phyloP scores from a whole-genome alignment of 2,888 invertebrate genomes.

The Agrypnus murinus region DNA sequence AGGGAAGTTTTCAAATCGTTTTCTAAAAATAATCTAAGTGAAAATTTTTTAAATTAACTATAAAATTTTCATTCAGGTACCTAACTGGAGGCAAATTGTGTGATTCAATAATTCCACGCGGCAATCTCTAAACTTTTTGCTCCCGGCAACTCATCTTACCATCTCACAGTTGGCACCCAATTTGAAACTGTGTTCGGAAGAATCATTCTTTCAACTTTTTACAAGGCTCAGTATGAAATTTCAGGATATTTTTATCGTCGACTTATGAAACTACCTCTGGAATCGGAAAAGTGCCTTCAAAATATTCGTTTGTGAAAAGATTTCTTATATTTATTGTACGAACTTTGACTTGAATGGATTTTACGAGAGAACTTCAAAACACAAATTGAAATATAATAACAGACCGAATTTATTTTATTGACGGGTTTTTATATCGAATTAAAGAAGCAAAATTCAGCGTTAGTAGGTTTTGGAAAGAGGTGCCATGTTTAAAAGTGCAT shows the following conservation, averaged over 20 bases:
- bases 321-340: slow-evolving; percentile 18
- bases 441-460: background rate
- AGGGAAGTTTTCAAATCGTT: slow-evolving; percentile 25
- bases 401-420: slow-evolving; percentile 14
- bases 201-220: slow-evolving; percentile 53
- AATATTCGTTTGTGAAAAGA: slow-evolving; percentile 46
- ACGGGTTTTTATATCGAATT: slow-evolving; percentile 20
- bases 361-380: slow-evolving; percentile 34
- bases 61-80: slow-evolving; percentile 34
- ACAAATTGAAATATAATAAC: slow-evolving; percentile 33
- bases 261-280: slow-evolving; percentile 48
- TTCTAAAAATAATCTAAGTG: slow-evolving; percentile 6
- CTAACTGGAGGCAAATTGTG: slow-evolving; percentile 2
- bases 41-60: slow-evolving; percentile 34
- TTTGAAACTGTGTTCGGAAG: slow-evolving; percentile 50
- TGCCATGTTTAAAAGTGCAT: background rate
- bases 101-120: slow-evolving; percentile 47
- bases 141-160: slow-evolving; percentile 46
- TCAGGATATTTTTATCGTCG: slow-evolving; percentile 47
- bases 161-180: slow-evolving; percentile 52
- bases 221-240: slow-evolving; percentile 49
- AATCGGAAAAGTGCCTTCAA: slow-evolving; percentile 43
- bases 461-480: too few relatives aligned
- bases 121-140: slow-evolving; percentile 51
- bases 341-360: slow-evolving; percentile 37